phyloP scores from a whole-genome alignment of 2,113 vertebrate species.

The Aramus guarauna region DNA sequence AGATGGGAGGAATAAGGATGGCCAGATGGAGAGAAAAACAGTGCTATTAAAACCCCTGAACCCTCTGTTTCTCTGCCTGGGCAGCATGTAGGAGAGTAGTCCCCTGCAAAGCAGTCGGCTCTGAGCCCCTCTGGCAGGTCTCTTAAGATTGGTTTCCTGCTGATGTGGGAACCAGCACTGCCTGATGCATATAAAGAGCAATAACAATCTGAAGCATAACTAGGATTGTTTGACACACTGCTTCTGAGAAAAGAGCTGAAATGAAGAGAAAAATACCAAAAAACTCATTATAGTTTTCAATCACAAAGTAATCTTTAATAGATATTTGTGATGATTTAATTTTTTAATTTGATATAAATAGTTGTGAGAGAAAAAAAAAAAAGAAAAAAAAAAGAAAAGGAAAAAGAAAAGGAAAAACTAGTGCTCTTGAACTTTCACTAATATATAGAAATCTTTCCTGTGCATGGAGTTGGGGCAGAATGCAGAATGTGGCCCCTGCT shows the following conservation, averaged over 20 bases:
- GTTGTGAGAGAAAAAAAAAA: background rate
- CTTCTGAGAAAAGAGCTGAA: background rate
- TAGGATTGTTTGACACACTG: background rate
- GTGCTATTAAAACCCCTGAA: background rate
- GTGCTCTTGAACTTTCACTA: background rate
- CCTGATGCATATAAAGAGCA: background rate
- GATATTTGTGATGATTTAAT: background rate
- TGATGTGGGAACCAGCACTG: rapidly evolving
- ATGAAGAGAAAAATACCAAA: background rate
- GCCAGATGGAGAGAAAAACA: background rate
- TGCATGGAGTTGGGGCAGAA: background rate
- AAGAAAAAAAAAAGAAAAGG: too few species aligned
- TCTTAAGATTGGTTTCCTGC: background rate
- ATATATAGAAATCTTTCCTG: background rate
- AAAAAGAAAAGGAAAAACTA: rapidly evolving
- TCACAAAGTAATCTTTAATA: background rate
- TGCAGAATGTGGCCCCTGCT: rapidly evolving
- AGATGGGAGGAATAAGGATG: background rate
- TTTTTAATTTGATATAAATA: background rate
- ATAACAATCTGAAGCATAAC: background rate
- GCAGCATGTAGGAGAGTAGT: background rate
- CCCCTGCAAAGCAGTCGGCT: background rate
- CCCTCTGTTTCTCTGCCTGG: background rate
- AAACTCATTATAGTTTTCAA: background rate
- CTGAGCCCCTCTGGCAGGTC: background rate